Evolutionary conservation across 2,888 invertebrate species (phyloP).

Genomic region (Sialis lutaria): DNA sequence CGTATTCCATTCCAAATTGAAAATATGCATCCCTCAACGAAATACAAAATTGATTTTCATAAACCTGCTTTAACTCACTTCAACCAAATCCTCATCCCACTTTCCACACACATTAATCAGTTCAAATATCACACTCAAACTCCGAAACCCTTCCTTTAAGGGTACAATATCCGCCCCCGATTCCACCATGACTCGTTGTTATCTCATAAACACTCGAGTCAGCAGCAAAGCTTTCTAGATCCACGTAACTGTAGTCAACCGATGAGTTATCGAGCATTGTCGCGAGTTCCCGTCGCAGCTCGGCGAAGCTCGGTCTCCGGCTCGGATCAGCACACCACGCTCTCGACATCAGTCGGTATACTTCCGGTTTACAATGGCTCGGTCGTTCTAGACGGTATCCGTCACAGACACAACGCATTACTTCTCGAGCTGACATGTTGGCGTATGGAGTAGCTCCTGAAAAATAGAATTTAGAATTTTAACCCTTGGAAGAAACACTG

Average conservation of each 20-base stretch:
- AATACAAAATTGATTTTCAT: too few relatives aligned
- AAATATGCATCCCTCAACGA: too few relatives aligned
- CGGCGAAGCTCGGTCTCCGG: constrained; percentile 52
- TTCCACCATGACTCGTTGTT: constrained; percentile 29
- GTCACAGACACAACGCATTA: constrained; percentile 60
- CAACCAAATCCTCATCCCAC: too few relatives aligned
- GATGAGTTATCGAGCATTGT: constrained; percentile 41
- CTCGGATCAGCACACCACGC: constrained; percentile 53
- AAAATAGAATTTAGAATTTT: constrained; percentile 8
- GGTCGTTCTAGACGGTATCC: constrained; percentile 65
- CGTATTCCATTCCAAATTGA: too few relatives aligned
- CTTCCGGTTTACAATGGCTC: constrained; percentile 55
- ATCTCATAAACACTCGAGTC: constrained; percentile 39
- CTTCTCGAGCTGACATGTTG: constrained; percentile 68
- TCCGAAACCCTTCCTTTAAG: constrained; percentile 32
- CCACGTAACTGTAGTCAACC: constrained; percentile 46
- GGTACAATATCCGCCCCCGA: constrained; percentile 23
- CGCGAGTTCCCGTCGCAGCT: constrained; percentile 32
- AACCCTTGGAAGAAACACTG: background rate
- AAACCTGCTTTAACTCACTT: too few relatives aligned
- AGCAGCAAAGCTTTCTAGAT: constrained; percentile 47
- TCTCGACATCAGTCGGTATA: constrained; percentile 42
- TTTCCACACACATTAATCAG: constrained; percentile 3
- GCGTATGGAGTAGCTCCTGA: constrained; percentile 73
- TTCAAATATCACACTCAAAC: constrained; percentile 43